A percentile compares a stretch with the other conserved stretches of the same genome.
phyloP scores from a whole-genome alignment of 2,113 vertebrate species.

The Muntiacus muntjak region DNA sequence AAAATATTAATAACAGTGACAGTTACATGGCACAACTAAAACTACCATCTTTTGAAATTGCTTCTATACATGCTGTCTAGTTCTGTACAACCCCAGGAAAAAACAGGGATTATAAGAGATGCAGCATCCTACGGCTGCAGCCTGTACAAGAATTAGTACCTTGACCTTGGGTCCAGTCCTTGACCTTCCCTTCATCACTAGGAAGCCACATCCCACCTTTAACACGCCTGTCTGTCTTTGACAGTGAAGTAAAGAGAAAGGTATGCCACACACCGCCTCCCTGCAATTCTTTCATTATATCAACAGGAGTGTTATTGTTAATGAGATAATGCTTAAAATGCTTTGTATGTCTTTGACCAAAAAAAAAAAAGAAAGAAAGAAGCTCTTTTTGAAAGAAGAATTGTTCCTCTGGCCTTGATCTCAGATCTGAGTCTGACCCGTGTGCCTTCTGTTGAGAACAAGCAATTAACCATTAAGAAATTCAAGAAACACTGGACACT shows the following conservation, averaged over 20 bases:
- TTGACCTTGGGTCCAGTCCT: background rate
- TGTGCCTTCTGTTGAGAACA: constrained; percentile 5
- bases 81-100: background rate
- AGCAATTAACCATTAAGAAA: background rate
- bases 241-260: background rate
- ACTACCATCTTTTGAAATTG: background rate
- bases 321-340: background rate
- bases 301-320: background rate
- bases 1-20: background rate
- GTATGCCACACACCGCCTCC: background rate
- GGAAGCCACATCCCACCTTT: background rate
- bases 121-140: accelerated
- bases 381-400: background rate
- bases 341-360: background rate
- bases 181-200: background rate
- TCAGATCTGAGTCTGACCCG: background rate
- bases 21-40: background rate
- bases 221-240: background rate
- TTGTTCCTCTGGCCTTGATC: background rate
- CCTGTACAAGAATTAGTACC: background rate
- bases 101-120: background rate
- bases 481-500: background rate
- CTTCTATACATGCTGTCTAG: background rate
- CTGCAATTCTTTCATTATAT: background rate
- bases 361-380: background rate